Base-by-base conservation (phyloP, 2,797 vertebrate species). In the Platalea minor region DNA sequence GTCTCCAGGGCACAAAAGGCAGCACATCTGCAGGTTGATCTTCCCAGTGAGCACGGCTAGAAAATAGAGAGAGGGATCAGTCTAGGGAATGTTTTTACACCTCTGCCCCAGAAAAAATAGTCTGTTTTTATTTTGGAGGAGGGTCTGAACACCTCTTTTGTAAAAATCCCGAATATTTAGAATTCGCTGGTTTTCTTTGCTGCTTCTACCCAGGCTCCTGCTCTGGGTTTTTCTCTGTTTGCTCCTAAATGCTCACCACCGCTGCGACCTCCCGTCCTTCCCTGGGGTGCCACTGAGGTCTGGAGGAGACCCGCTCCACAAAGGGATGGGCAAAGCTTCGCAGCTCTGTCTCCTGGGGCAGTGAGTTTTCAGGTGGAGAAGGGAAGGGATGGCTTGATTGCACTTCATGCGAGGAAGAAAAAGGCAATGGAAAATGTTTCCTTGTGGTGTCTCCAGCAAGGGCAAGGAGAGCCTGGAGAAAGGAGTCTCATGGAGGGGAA, bases 241-340 rank as follows among this genome's bases (percentile, higher is more conserved):
- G 37, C 61, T 78, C 37, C 61, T n/a, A 45, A 59, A 25, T 53
- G 7, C 5, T 87, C 26, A 23, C 3, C 3, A 25, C 10, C 28
- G 33, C 7, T 13, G 24, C 0, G 2, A 23, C 5, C 8, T 67
- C 28, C 41, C 1, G 1, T 24, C 61, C 56, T 85, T 56, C 28
- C 35, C 28, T 0, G 0, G 25, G 29, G 20, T 33, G 31, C 18
- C 5, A 2, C 31, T 56, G 83, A 67, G 31, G 8, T 33, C 56
- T 67, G 60, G 24, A 78, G 57, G 3, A 41, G 59, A 67, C 1
- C 9, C 5, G 3, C 18, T 59, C 39, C 24, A 3, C 2, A 5
- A 39, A 21, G n/a, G 41, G 21, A 16, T 4, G 25, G n/a, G 7
- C 41, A 76, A 67, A 92, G 11, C 17, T 43, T 91, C 3, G 2